Conservation (phyloP, 2,888 invertebrate species). For the Chymomyza amoena region DNA sequence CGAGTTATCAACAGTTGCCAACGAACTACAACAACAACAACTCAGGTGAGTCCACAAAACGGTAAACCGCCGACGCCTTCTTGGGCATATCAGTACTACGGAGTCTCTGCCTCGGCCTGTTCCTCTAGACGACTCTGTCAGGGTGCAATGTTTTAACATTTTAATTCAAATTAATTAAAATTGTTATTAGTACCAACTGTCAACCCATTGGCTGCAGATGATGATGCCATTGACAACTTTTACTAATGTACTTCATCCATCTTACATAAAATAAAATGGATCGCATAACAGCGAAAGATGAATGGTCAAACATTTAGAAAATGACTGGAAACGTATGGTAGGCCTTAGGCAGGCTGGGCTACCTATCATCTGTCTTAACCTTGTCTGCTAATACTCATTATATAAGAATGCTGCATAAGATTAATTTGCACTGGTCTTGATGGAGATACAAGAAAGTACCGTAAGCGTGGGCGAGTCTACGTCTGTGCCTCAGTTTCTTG, state of each 20-base stretch:
- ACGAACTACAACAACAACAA: conserved; percentile 12
- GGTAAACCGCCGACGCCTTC: conserved; percentile 71
- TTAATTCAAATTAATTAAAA: conserved; percentile 70
- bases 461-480: conserved; percentile 65
- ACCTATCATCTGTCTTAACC: conserved; percentile 18
- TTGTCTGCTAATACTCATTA: conserved; percentile 36
- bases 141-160: conserved; percentile 47
- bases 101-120: conserved; percentile 25
- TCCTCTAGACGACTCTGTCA: conserved; percentile 20
- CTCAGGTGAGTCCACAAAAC: conserved; percentile 59
- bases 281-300: conserved; percentile 46
- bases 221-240: conserved; percentile 52
- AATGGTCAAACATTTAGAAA: conserved; percentile 58
- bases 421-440: conserved; percentile 55
- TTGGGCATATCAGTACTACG: conserved; percentile 49
- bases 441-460: conserved; percentile 48
- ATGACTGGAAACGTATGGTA: conserved; percentile 64
- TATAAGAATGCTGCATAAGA: conserved; percentile 43
- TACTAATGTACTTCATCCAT: conserved; percentile 18
- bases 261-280: conserved; percentile 43
- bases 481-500: not conserved
- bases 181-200: conserved; percentile 49
- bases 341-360: conserved; percentile 36
- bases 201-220: conserved; percentile 12
- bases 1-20: conserved; percentile 30